Conservation (phyloP, 2,113 vertebrate species). For the Nothobranchius furzeri region DNA sequence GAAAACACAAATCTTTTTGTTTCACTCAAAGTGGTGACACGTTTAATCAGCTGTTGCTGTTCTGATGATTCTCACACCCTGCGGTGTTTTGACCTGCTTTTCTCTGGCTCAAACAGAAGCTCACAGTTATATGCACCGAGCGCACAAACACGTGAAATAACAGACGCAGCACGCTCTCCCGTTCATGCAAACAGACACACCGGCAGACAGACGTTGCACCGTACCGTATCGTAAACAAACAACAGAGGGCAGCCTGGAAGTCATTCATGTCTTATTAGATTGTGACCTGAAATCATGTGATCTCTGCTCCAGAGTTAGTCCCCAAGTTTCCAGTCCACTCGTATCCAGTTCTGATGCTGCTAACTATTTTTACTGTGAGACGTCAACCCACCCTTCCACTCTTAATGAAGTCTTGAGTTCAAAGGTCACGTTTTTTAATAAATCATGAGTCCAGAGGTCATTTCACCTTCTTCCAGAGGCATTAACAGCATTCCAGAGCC, state of each 20-base stretch:
- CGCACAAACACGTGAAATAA: slow-evolving; percentile 36
- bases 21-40: slow-evolving; percentile 31
- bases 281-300: slow-evolving; percentile 41
- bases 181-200: slow-evolving; percentile 10
- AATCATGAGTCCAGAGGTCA: slow-evolving; percentile 20
- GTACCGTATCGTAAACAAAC: slow-evolving; percentile 41
- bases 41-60: slow-evolving; percentile 55
- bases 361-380: slow-evolving; percentile 34
- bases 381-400: slow-evolving; percentile 26
- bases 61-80: slow-evolving; percentile 58
- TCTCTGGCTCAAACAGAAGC: slow-evolving; percentile 53
- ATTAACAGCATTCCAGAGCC: slow-evolving; percentile 42
- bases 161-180: slow-evolving; percentile 20
- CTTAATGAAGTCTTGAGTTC: slow-evolving; percentile 36
- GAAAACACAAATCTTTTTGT: slow-evolving; percentile 40
- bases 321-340: slow-evolving; percentile 12
- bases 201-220: slow-evolving; percentile 7
- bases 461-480: slow-evolving; percentile 26
- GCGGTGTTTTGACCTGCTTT: slow-evolving; percentile 67
- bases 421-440: slow-evolving; percentile 34
- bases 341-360: background rate
- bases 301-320: slow-evolving; percentile 35
- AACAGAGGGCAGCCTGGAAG: slow-evolving; percentile 26
- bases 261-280: slow-evolving; percentile 37
- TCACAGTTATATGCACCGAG: slow-evolving; percentile 46